Conservation (phyloP, 2,797 vertebrate species). For the Rhincodon typus region DNA sequence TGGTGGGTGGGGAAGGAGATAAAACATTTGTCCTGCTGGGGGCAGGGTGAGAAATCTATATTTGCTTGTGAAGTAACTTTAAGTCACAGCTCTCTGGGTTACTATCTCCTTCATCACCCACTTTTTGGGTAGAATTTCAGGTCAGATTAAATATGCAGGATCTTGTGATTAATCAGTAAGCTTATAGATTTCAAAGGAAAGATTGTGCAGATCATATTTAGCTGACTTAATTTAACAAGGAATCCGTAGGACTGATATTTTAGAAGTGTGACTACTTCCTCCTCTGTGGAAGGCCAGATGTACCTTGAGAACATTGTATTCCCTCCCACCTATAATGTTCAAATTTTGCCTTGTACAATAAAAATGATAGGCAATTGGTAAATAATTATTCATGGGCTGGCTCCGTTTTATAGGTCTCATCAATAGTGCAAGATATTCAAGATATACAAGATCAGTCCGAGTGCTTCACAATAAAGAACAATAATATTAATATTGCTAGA, state of each 20-base stretch:
- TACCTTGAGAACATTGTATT: no score
- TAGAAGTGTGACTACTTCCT: no score
- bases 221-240: no score
- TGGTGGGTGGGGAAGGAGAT: background rate
- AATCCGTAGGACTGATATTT: no score
- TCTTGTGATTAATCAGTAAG: no score
- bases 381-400: background rate
- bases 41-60: background rate
- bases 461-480: background rate
- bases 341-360: background rate
- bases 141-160: background rate
- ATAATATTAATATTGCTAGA: background rate
- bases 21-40: background rate
- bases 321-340: background rate
- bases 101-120: background rate
- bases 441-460: background rate
- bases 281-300: no score
- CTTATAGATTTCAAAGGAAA: no score
- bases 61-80: background rate
- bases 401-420: background rate
- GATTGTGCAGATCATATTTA: no score
- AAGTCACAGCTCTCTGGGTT: background rate
- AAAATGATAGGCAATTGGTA: background rate
- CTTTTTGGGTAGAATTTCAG: background rate
- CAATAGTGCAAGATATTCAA: background rate